phyloP scores from a whole-genome alignment of 2,113 vertebrate species.

The Spea multiplicata region DNA sequence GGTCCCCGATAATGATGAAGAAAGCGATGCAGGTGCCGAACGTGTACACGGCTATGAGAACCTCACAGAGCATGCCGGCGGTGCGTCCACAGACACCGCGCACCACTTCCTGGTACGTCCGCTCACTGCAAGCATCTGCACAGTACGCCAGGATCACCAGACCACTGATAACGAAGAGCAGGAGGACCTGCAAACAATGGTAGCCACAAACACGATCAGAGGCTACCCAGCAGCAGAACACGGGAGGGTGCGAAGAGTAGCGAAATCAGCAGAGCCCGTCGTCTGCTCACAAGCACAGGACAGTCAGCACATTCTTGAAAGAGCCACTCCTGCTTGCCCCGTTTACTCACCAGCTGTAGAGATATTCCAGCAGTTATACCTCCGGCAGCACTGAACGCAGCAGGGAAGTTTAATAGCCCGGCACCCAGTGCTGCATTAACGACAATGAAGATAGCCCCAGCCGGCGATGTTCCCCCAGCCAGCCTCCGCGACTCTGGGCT shows the following conservation, averaged over 20 bases:
- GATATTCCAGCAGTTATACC: constrained; percentile 79
- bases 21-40: constrained; percentile 97
- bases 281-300: too few species aligned
- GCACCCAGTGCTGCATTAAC: constrained; percentile 94
- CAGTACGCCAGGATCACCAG: constrained; percentile 93
- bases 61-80: constrained; percentile 82
- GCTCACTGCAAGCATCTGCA: constrained; percentile 87
- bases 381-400: constrained; percentile 88
- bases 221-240: too few species aligned
- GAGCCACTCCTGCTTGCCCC: neutral
- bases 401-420: constrained; percentile 93
- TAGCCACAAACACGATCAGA: neutral
- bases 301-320: too few species aligned
- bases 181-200: constrained; percentile 73
- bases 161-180: constrained; percentile 92
- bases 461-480: constrained; percentile 60
- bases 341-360: constrained; percentile 83
- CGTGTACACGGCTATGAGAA: constrained; percentile 88
- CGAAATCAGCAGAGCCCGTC: too few species aligned
- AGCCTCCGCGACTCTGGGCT: constrained; percentile 52
- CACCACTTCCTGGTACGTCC: constrained; percentile 95
- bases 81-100: constrained; percentile 87
- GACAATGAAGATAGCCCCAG: constrained; percentile 88
- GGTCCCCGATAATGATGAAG: constrained; percentile 97
- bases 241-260: too few species aligned